Conservation (phyloP, 35 echinoderm and acorn worm genomes). For the Ophioderma brevispina region DNA sequence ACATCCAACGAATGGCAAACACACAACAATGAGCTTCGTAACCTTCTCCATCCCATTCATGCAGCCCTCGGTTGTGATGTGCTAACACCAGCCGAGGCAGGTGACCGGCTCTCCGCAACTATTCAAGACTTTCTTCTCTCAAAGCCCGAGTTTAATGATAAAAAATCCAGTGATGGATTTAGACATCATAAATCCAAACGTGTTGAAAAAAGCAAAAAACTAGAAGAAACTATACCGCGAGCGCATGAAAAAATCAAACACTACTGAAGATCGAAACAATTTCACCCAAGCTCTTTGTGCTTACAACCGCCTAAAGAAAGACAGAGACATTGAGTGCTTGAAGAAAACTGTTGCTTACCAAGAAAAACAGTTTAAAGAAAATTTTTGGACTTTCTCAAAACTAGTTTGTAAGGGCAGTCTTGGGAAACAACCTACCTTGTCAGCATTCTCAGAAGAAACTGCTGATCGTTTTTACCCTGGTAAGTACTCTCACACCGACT, state of each 20-base stretch:
- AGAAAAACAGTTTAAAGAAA: background rate
- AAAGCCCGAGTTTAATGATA: background rate
- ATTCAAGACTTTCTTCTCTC: background rate
- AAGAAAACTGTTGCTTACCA: background rate
- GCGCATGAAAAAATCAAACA: background rate
- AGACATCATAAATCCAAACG: background rate
- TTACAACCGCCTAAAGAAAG: background rate
- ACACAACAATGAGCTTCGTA: background rate
- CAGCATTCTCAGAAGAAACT: background rate
- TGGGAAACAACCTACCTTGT: background rate
- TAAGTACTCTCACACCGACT: background rate
- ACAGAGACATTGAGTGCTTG: background rate
- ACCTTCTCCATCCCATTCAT: background rate
- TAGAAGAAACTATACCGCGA: background rate
- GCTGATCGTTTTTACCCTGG: background rate
- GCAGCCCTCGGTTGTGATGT: background rate
- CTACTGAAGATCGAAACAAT: background rate
- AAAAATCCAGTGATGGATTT: background rate
- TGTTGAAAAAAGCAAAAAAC: background rate
- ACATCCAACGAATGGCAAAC: background rate
- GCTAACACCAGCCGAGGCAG: background rate
- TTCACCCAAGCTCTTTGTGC: background rate
- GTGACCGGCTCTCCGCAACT: background rate
- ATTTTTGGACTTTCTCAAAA: background rate
- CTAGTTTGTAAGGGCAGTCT: background rate